Evolutionary conservation across 1,140 invertebrate genomes (phyloP), one percentile per base, ranked within the genome.

Genomic region (Delia radicum): DNA sequence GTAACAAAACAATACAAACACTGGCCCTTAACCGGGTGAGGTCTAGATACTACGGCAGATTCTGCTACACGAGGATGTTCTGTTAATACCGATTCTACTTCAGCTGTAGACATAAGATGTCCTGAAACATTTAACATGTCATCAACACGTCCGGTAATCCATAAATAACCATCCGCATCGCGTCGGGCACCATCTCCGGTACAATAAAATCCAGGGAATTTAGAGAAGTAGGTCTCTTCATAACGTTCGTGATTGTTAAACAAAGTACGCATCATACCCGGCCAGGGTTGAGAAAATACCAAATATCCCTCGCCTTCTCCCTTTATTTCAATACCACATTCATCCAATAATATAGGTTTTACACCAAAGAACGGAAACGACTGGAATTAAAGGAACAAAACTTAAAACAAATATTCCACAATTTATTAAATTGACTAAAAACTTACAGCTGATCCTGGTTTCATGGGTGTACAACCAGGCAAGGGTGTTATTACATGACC

Each of bases 41-140:
- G 94, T 80, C 94, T 93, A 10, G 96, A 93, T 0, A 99, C 98
- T 5, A 98, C 98, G 2, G 98, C 98, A 2, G 97, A 94, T 87
- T 99, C 98, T 0, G 96, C 91, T 0, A 99, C 93, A 15, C 90
- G 89, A 4, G 87, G 84, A 82, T 97, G 95, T 81, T 95, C 95
- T 0, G 95, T 92, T 3, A 99, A 88, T 5, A 96, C 94, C 13
- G 94, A 94, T 88, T 99, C 97, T 0, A 96, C 94, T 89, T 99
- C 96, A 0, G 98, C 95, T 0, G 98, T 99, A 74, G 96, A 98
- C 90, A 99, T 93, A 21, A 99, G 87, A 88, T 99, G 98, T 0
- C 98, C 98, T 1, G 96, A 98, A 0, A 99, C 97, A 87, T 99
- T 99, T 69, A 99, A 87, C 95, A 99, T 97, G 82, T 99, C 98